Conservation (phyloP, 2,888 invertebrate species). For the Tolmerus cingulatus region DNA sequence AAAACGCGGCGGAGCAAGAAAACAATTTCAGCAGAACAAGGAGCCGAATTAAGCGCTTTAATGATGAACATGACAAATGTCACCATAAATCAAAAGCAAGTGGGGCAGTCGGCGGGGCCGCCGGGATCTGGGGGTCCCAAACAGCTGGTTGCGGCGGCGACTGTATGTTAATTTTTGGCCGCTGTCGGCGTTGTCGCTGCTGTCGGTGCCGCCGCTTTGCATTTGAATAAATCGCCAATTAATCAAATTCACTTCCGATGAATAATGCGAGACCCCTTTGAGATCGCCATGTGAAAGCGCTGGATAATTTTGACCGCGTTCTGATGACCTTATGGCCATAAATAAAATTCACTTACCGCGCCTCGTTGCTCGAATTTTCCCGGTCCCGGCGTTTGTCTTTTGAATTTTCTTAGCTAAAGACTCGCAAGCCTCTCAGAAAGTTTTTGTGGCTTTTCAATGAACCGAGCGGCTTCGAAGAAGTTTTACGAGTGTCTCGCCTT, state of each 20-base stretch:
- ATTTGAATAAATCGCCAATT: constrained; percentile 34
- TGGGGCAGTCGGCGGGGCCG: not conserved
- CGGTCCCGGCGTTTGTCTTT: not conserved
- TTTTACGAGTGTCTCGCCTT: not conserved
- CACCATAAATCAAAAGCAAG: constrained; percentile 29
- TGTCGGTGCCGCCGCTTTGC: not conserved
- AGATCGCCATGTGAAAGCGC: not conserved
- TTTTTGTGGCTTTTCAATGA: not conserved
- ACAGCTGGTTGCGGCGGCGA: constrained; percentile 3
- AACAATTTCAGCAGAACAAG: not conserved
- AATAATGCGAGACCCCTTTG: constrained; percentile 3
- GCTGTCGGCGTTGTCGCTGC: not conserved
- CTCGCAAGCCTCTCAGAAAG: not conserved
- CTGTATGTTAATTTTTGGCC: constrained; percentile 15
- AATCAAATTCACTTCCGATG: constrained; percentile 36
- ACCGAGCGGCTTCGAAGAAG: not conserved
- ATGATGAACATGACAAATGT: constrained; percentile 33
- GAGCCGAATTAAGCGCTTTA: constrained; percentile 15
- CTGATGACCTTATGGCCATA: not conserved
- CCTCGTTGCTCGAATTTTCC: not conserved
- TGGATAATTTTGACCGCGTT: not conserved
- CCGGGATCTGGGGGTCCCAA: not conserved
- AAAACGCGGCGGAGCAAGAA: not conserved
- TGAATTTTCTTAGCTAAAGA: not conserved
- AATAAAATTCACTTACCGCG: not conserved